Percentiles rank a stretch among this genome's conserved stretches.
Evolutionary conservation across 2,888 invertebrate species (phyloP).

Genomic region (Idaea aversata): DNA sequence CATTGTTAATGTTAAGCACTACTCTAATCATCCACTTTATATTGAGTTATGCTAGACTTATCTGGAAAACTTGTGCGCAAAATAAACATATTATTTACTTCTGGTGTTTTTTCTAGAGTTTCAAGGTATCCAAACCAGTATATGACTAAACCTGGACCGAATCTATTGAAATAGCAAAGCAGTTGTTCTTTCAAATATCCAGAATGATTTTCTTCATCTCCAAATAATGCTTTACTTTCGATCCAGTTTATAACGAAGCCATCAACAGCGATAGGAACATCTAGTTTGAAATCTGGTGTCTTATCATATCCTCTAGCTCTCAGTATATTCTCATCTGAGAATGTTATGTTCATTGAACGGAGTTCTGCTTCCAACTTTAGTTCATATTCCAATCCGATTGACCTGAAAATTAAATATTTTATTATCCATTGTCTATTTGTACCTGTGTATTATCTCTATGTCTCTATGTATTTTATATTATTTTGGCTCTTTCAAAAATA

Average conservation of each 20-base stretch:
- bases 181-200: slow-evolving; percentile 92
- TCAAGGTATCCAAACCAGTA: slow-evolving; percentile 96
- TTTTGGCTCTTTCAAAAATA: not conserved
- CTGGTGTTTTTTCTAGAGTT: slow-evolving; percentile 83
- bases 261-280: slow-evolving; percentile 92
- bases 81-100: slow-evolving; percentile 82
- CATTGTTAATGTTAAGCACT: not conserved
- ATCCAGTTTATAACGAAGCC: slow-evolving; percentile 96
- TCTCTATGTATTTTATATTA: no score
- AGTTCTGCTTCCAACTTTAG: slow-evolving; percentile 84
- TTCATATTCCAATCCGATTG: slow-evolving; percentile 93
- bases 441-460: no score
- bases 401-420: slow-evolving; percentile 68
- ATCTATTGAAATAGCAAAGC: slow-evolving; percentile 94
- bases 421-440: not conserved
- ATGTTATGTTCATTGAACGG: slow-evolving; percentile 66
- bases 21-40: slow-evolving; percentile 49
- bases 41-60: slow-evolving; percentile 69
- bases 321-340: slow-evolving; percentile 88
- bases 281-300: slow-evolving; percentile 95
- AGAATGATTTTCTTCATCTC: slow-evolving; percentile 89
- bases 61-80: slow-evolving; percentile 78
- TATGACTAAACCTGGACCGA: slow-evolving; percentile 95
- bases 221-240: slow-evolving; percentile 98
- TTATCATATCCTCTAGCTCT: slow-evolving; percentile 93